Evolutionary conservation across 2,888 invertebrate genomes (phyloP).

Genomic region (Hemistola chrysoprasaria): DNA sequence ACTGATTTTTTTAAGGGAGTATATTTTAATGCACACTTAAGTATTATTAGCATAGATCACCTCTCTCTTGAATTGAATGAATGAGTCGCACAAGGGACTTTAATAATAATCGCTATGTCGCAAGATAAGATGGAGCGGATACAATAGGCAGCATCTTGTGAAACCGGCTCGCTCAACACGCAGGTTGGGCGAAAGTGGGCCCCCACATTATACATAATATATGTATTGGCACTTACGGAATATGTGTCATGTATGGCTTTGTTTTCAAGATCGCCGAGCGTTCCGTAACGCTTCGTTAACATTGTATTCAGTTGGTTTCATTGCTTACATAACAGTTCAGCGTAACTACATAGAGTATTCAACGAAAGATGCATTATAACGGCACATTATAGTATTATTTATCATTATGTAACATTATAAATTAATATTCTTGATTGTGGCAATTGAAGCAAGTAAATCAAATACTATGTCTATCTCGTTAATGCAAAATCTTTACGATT

Average conservation of each 20-base stretch:
- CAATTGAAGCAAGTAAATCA: conserved; percentile 31
- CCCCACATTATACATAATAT: conserved; percentile 54
- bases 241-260: conserved; percentile 55
- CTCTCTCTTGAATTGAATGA: conserved; percentile 37
- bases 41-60: no score
- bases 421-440: conserved; percentile 28
- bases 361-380: conserved; percentile 2
- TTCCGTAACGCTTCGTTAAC: conserved; percentile 54
- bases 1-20: no score
- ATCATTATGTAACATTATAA: conserved; percentile 30
- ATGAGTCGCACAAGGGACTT: conserved; percentile 69
- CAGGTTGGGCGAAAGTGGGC: conserved; percentile 76
- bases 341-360: no score
- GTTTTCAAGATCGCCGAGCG: conserved; percentile 59
- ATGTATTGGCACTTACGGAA: conserved; percentile 56
- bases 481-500: conserved; percentile 32
- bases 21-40: no score
- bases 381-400: conserved; percentile 19
- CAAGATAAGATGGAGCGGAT: conserved; percentile 73
- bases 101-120: conserved; percentile 76
- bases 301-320: conserved; percentile 12
- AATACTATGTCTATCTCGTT: conserved; percentile 32
- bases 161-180: conserved; percentile 70
- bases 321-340: no score
- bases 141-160: conserved; percentile 74